Base-by-base conservation (phyloP, 2,113 vertebrate genomes). In the Epinephelus moara region DNA sequence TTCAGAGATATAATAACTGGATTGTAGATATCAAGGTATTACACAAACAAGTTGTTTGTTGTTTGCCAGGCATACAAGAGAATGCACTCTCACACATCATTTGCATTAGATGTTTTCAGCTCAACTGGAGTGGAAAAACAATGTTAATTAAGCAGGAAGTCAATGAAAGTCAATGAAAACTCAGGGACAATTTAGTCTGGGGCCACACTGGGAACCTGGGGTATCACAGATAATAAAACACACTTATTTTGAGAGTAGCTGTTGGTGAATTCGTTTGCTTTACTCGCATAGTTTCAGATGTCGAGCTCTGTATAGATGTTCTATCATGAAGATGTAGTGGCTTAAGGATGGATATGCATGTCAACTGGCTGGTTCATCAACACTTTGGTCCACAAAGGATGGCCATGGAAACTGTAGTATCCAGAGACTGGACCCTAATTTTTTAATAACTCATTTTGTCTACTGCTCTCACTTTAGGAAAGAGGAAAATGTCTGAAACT, bases 91-190 rank as follows among this genome's bases (percentile, higher is more conserved):
- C n/a, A 70, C 49, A 68, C 49, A 40, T 49, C 30, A 33, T 68
- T 30, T 9, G 47, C 47, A 47, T 12, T 47, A 6, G 5, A 59
- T 74, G 70, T 78, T 70, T 74, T 82, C 79, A 52, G 63, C 55
- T 73, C 69, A 74, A 50, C 27, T 57, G 62, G 50, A 78, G 56
- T 78, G 72, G 68, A 49, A 77, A 50, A 77, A 78, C 57, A 84
- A 80, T 78, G 40, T 42, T 60, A 62, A 80, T 75, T 53, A 56
- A 68, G 3, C 50, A 78, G 62, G 23, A 76, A 79, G 40, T 75
- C 56, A 57, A 62, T 62, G 49, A 73, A 76, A 62, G 18, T 57
- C 21, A 37, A 40, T 50, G 42, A 4, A 21, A 27, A 75, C 4
- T 57, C 19, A 17, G 52, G 50, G 17, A 2, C 17, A 30, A 14